These are phyloP conservation scores for Tetragonula clypearis DNA, from an alignment of 1,140 invertebrate genomes.

Conservation along the genomic window DNA sequence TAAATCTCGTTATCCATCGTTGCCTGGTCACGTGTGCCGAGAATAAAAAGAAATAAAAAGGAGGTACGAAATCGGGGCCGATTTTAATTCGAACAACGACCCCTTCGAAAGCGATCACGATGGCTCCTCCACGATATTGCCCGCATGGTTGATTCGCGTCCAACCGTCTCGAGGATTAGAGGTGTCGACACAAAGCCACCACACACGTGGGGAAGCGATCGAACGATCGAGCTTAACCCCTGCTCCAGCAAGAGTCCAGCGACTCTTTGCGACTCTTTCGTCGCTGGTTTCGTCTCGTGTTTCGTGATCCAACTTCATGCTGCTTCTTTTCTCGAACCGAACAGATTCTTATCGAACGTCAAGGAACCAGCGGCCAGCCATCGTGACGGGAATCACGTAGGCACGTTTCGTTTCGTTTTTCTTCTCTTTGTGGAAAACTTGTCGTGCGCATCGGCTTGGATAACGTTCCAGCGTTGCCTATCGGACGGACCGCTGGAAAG, in stretches of 20 bases:
- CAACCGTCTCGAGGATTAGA: background rate
- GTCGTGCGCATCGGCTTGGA: background rate
- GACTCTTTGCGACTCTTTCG: background rate
- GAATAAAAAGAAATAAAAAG: background rate
- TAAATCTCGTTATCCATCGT: constrained; percentile 16
- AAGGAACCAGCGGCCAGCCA: no score
- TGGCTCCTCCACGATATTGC: no score
- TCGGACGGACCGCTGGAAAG: constrained; percentile 10
- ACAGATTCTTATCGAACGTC: constrained; percentile 39
- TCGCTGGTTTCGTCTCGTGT: constrained; percentile 34
- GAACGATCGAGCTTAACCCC: background rate
- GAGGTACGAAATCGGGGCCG: constrained; percentile 28
- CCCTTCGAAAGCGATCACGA: background rate
- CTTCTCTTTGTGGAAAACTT: constrained; percentile 15
- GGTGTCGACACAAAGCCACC: background rate
- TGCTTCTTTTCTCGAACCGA: background rate
- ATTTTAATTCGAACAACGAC: constrained; percentile 6
- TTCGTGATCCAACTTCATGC: constrained; percentile 6
- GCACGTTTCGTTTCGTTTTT: constrained; percentile 23
- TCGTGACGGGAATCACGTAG: constrained; percentile 47
- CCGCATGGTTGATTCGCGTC: background rate
- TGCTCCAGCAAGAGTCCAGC: background rate
- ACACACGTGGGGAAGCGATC: background rate
- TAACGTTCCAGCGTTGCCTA: background rate
- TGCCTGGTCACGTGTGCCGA: background rate